Base-by-base conservation (phyloP, 2,113 vertebrate genomes). In the Hemiprocne comata region DNA sequence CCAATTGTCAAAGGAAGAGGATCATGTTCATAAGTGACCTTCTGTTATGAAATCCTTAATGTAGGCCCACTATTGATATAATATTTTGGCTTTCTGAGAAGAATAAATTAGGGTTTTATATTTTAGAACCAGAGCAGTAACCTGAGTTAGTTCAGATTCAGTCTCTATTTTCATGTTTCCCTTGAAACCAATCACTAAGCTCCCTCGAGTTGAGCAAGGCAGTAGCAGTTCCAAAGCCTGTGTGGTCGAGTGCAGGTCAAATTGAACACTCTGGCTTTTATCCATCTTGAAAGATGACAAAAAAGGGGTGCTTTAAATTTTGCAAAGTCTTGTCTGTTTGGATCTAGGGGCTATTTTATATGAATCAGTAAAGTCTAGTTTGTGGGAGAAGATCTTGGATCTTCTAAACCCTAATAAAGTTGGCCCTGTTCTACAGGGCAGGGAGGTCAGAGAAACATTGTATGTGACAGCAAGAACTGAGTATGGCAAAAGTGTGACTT, bases 401-500 rank as follows among this genome's bases (percentile, higher is more conserved):
- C 46, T 60, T 71, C 26, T 61, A 23, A 44, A 12, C 33, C 31
- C 7, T 50, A 29, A 36, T 28, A 16, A 33, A 61, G 29, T 19
- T 44, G 53, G 19, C 46, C 48, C 18, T 77, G 44, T 46, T 83
- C 67, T 51, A 25, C 29, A 71, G 86, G 79, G 78, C 78, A 60
- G 10, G 1, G 3, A 12, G 40, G 64, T 70, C 75, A 74, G 65
- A 34, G 72, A 48, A 86, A 58, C 12, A 10, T 25, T 83, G 88
- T 77, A 3, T 46, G 77, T 51, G 76, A 14, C 42, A 92, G 90
- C 93, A 94, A 88, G 90, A 90, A 54, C 11, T 10, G 55, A 93
- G 50, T 29, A 2, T 78, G 80, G 79, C 61, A 86, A 81, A 97
- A 95, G 69, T 44, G 70, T 77, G 77, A 72, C 89, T 84, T 94